Conservation (phyloP, 1,140 invertebrate species). For the Mactra quadrangularis region DNA sequence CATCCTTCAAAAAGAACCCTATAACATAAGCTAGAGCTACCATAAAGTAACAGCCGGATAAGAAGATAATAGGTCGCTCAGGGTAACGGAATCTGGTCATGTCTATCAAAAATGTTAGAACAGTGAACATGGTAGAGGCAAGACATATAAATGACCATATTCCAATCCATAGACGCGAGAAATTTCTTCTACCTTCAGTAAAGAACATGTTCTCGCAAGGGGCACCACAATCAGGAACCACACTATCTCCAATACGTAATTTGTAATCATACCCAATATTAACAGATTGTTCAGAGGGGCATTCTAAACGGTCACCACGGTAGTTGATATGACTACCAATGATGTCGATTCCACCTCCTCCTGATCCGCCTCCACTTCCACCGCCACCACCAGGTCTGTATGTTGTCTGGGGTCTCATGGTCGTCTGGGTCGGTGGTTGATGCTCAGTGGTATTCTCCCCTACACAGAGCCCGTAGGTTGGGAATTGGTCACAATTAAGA, state of each 20-base stretch:
- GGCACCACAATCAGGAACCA: constrained; percentile 91
- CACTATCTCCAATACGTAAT: constrained; percentile 86
- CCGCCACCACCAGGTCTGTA: constrained; percentile 6
- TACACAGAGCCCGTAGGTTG: constrained; percentile 92
- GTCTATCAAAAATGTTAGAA: constrained; percentile 85
- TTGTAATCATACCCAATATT: constrained; percentile 87
- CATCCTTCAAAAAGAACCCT: constrained; percentile 91
- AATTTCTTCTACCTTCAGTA: constrained; percentile 88
- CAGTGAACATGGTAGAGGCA: constrained; percentile 89
- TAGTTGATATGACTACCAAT: constrained; percentile 22
- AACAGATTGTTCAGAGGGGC: constrained; percentile 87
- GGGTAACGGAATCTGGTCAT: constrained; percentile 97
- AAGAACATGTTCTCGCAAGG: constrained; percentile 97
- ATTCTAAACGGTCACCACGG: constrained; percentile 86
- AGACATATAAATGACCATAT: constrained; percentile 96
- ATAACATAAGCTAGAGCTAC: constrained; percentile 96
- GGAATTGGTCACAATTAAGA: constrained; percentile 96
- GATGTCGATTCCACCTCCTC: neutral
- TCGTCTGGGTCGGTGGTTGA: constrained; percentile 21
- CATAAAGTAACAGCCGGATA: constrained; percentile 98
- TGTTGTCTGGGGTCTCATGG: constrained; percentile 49
- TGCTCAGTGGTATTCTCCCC: constrained; percentile 90
- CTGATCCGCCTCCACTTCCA: neutral
- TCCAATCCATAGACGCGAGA: constrained; percentile 96
- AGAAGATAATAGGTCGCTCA: constrained; percentile 98